These are phyloP conservation scores for Cassiopea xamachana DNA, from an alignment of 30 jellyfish, hydroid and myxozoan species.

Conservation along the genomic window DNA sequence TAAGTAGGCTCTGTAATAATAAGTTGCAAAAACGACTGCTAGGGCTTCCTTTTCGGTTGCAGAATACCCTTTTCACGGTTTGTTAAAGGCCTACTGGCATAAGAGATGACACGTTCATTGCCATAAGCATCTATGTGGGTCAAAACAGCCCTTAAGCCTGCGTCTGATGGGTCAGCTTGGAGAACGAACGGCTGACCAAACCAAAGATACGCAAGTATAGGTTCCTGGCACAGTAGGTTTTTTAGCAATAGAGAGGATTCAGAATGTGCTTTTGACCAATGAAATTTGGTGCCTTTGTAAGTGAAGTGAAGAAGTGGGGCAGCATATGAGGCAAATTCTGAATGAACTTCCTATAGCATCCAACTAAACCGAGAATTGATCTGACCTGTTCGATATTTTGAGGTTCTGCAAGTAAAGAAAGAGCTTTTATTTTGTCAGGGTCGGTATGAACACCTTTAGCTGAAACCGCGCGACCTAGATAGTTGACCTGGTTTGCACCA, in stretches of 20 bases:
- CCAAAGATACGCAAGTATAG: slow-evolving; percentile 42
- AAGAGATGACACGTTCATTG: slow-evolving; percentile 29
- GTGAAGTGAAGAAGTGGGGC: slow-evolving; percentile 8
- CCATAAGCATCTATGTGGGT: slow-evolving; percentile 23
- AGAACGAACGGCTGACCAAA: slow-evolving; percentile 29
- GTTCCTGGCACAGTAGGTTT: slow-evolving; percentile 14
- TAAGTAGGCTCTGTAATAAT: slow-evolving; percentile 41
- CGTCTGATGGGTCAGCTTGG: slow-evolving; percentile 56
- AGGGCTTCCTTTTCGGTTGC: slow-evolving; percentile 71
- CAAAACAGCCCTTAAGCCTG: slow-evolving; percentile 65
- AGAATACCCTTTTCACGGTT: slow-evolving; percentile 51
- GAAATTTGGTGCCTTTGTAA: slow-evolving; percentile 19
- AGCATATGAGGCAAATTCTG: slow-evolving; percentile 35
- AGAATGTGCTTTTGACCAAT: neutral
- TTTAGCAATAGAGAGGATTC: slow-evolving; percentile 17
- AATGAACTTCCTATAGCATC: slow-evolving; percentile 49
- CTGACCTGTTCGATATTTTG: slow-evolving; percentile 18
- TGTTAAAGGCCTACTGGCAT: too few species aligned
- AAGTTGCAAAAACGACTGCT: slow-evolving; percentile 57
- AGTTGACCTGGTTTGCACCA: slow-evolving; percentile 39
- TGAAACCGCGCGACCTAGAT: slow-evolving; percentile 41
- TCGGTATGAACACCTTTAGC: slow-evolving; percentile 44
- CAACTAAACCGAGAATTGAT: slow-evolving; percentile 57
- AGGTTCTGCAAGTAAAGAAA: slow-evolving; percentile 16
- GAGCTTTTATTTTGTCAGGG: too few species aligned